These are phyloP conservation scores for Acleris holmiana DNA, from an alignment of 2,888 invertebrate species.

Conservation along the genomic window DNA sequence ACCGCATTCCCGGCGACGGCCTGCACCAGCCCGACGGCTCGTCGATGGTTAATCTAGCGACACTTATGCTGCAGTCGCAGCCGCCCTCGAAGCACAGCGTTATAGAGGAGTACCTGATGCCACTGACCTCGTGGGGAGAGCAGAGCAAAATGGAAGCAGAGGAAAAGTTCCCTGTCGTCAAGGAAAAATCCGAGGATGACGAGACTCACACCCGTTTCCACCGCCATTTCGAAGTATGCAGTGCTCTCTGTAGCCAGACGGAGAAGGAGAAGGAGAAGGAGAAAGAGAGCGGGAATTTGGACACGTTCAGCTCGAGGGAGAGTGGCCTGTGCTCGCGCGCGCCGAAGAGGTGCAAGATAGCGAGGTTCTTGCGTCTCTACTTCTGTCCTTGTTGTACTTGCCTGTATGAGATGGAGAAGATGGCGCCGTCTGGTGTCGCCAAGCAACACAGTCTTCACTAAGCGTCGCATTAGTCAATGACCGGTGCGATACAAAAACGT, in stretches of 20 bases:
- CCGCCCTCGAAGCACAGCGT: slow-evolving; percentile 67
- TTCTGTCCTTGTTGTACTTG: slow-evolving; percentile 79
- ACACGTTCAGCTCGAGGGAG: slow-evolving; percentile 48
- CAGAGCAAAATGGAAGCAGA: slow-evolving; percentile 42
- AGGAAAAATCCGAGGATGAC: slow-evolving; percentile 36
- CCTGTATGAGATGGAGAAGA: slow-evolving; percentile 70
- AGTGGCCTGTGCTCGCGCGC: slow-evolving; percentile 52
- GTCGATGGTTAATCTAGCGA: slow-evolving; percentile 85
- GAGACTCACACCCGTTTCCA: background rate
- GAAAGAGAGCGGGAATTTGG: slow-evolving; percentile 4
- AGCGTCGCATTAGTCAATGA: no score
- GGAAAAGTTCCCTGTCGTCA: slow-evolving; percentile 44
- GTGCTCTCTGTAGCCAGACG: slow-evolving; percentile 47
- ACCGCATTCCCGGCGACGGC: slow-evolving; percentile 81
- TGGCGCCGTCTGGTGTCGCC: slow-evolving; percentile 37
- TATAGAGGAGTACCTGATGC: slow-evolving; percentile 80
- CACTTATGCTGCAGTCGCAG: slow-evolving; percentile 74
- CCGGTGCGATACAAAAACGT: no score
- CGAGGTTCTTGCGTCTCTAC: slow-evolving; percentile 70
- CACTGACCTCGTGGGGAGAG: slow-evolving; percentile 84
- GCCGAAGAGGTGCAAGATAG: slow-evolving; percentile 65
- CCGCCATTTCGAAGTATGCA: slow-evolving; percentile 30
- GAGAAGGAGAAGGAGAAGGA: slow-evolving; percentile 38
- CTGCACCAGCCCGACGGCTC: slow-evolving; percentile 83
- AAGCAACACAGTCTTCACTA: background rate